These are phyloP conservation scores for Bombyx mandarina DNA, from an alignment of 1,140 invertebrate genomes.

Conservation along the genomic window DNA sequence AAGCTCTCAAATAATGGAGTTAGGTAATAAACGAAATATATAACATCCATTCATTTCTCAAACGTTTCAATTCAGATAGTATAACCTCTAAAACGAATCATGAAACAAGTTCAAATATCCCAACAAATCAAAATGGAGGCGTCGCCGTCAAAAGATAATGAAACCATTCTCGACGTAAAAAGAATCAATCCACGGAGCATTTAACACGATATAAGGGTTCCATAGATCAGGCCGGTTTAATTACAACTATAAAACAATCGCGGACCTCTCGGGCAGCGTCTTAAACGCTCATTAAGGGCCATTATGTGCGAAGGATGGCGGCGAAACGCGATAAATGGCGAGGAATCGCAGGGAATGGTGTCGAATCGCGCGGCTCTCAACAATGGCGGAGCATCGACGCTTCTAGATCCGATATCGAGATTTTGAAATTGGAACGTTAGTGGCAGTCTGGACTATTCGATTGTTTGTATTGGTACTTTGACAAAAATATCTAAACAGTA, in stretches of 20 bases:
- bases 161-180: constrained; percentile 1
- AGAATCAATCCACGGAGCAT: constrained; percentile 17
- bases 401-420: constrained; percentile 11
- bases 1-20: too few relatives aligned
- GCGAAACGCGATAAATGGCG: constrained; percentile 35
- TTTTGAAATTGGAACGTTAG: constrained; percentile 9
- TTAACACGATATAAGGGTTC: constrained; percentile 23
- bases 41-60: too few relatives aligned
- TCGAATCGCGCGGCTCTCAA: constrained; percentile 7
- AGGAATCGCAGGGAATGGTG: constrained; percentile 17
- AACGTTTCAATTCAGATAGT: too few relatives aligned
- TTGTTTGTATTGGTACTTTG: not conserved
- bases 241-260: constrained; percentile 53
- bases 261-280: constrained; percentile 28
- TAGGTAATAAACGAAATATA: too few relatives aligned
- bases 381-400: constrained; percentile 7
- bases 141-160: too few relatives aligned
- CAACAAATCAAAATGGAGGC: too few relatives aligned
- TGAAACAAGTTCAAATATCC: too few relatives aligned
- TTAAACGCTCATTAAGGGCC: constrained; percentile 45
- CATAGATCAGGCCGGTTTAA: constrained; percentile 37
- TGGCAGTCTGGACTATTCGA: constrained; percentile 11
- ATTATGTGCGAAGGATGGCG: constrained; percentile 31
- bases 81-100: too few relatives aligned
- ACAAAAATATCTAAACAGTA: too few relatives aligned